Conservation (phyloP, 2,113 vertebrate genomes). For the Oryctolagus cuniculus region mOryCun1.1 NC_091445.1:93997001-93997500, state of each 20-base stretch:
- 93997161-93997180: background rate
- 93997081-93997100: no score
- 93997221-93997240: background rate
- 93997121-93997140: background rate
- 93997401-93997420: background rate
- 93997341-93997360: background rate
- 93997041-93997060: background rate
- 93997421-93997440: background rate
- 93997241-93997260: background rate
- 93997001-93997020: background rate
- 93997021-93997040: no score
- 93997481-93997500: background rate
- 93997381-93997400: background rate
- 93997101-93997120: background rate
- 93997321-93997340: background rate
- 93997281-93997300: background rate
- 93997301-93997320: background rate
- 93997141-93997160: background rate
- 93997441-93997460: background rate
- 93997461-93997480: no score
- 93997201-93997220: fast-evolving
- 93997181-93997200: no score
- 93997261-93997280: background rate
- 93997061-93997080: background rate
- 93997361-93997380: background rate